These are phyloP conservation scores for Neosilurus mollespiculum DNA, from an alignment of 2,797 vertebrate species.

Conservation along the genomic window DNA sequence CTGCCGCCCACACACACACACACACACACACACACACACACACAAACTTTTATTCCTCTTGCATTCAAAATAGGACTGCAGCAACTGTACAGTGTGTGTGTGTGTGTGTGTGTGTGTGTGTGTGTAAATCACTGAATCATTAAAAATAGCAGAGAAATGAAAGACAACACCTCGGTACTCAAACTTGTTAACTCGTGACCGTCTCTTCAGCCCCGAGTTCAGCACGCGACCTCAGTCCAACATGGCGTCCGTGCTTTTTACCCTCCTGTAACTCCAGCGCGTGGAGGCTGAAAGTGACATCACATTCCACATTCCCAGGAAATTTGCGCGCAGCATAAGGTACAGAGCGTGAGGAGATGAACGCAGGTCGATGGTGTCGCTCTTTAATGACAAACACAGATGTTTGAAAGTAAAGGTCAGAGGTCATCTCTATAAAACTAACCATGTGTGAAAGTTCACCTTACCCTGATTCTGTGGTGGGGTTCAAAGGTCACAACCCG, in stretches of 20 bases:
- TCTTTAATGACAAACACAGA: conserved; percentile 37
- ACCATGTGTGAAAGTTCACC: conserved; percentile 24
- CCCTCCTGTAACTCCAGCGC: background rate
- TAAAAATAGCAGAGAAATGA: too few relatives aligned
- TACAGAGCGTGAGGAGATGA: background rate
- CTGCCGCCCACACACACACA: background rate
- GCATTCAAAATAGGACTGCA: conserved; percentile 67
- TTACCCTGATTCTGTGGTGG: background rate
- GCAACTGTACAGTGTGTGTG: conserved; percentile 51
- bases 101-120: background rate
- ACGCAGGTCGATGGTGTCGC: background rate
- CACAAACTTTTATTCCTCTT: conserved; percentile 67
- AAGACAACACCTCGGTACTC: too few relatives aligned
- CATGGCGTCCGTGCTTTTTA: background rate
- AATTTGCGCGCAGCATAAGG: background rate
- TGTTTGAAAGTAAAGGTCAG: conserved; percentile 24
- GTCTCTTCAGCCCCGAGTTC: background rate
- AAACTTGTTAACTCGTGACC: background rate
- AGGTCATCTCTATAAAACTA: conserved; percentile 16
- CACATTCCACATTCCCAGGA: background rate
- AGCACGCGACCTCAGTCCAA: background rate
- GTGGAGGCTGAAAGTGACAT: background rate
- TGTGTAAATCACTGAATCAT: background rate
- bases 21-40: conserved; percentile 1
- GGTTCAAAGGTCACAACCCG: conserved; percentile 9